A percentile compares a stretch with the other conserved stretches of the same genome.
Conservation (phyloP, 2,888 invertebrate genomes). For the Xanthia icteritia region DNA sequence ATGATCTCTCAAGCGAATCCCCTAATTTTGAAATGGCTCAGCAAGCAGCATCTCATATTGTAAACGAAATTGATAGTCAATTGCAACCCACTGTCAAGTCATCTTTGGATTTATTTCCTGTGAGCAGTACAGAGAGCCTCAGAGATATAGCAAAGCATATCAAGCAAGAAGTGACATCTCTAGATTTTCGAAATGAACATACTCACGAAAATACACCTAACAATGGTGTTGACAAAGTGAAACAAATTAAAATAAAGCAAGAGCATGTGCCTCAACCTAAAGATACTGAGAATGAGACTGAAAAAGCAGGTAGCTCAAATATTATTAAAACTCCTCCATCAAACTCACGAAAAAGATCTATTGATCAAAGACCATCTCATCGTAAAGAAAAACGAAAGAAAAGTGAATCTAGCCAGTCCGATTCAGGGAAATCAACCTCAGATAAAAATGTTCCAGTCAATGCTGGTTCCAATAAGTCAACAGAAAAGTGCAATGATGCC, state of each 20-base stretch:
- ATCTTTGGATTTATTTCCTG: conserved; percentile 66
- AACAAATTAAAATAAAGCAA: conserved; percentile 58
- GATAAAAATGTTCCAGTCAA: conserved; percentile 69
- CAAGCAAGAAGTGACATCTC: conserved; percentile 54
- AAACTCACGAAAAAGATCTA: conserved; percentile 82
- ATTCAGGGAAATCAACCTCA: conserved; percentile 69
- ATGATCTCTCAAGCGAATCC: conserved; percentile 69
- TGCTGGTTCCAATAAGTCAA: conserved; percentile 69
- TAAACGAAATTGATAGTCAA: conserved; percentile 73
- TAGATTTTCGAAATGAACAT: conserved; percentile 50
- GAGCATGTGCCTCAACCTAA: conserved; percentile 64
- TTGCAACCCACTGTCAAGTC: conserved; percentile 70
- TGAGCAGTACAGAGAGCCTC: conserved; percentile 15
- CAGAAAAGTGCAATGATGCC: conserved; percentile 73
- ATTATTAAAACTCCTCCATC: conserved; percentile 69
- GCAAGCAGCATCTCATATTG: conserved; percentile 44
- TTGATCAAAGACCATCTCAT: conserved; percentile 85
- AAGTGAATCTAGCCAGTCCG: conserved; percentile 73
- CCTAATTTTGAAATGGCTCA: conserved; percentile 18
- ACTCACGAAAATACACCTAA: conserved; percentile 34
- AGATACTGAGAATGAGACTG: conserved; percentile 66
- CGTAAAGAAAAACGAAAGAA: conserved; percentile 89
- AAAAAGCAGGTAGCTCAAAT: conserved; percentile 67
- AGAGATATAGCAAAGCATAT: conserved; percentile 30
- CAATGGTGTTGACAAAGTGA: conserved; percentile 38